A percentile compares a stretch with the other conserved stretches of the same genome.
Conservation (phyloP, 2,888 invertebrate genomes). For the Rhopalosiphum nymphaeae region DNA sequence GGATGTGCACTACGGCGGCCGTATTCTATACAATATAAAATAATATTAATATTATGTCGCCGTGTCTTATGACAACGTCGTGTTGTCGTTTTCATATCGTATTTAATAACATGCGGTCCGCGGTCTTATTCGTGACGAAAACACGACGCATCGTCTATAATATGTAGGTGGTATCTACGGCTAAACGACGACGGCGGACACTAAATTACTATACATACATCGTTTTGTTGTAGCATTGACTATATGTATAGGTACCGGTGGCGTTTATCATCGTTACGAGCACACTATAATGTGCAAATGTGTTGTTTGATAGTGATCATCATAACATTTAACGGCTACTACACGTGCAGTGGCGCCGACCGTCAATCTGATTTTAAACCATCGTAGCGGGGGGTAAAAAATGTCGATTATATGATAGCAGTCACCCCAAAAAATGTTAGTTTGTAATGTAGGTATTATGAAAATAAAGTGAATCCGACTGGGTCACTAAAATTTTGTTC, state of each 20-base stretch:
- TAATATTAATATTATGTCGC: neutral
- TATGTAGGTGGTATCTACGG: neutral
- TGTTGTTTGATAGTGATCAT: neutral
- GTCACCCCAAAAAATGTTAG: neutral
- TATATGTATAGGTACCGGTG: neutral
- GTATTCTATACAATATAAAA: neutral
- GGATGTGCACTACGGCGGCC: neutral
- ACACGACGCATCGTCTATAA: neutral
- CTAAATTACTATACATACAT: neutral
- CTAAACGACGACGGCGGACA: neutral
- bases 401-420: neutral
- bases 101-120: neutral
- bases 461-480: neutral
- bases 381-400: neutral
- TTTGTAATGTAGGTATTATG: neutral
- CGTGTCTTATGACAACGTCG: neutral
- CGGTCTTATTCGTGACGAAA: neutral
- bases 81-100: neutral
- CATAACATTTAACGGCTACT: neutral
- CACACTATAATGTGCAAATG: neutral
- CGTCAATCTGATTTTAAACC: neutral
- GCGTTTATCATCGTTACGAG: neutral
- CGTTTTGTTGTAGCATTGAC: neutral
- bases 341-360: neutral
- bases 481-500: neutral